Conservation (phyloP, 2,888 invertebrate species). For the Scaeva pyrastri region DNA sequence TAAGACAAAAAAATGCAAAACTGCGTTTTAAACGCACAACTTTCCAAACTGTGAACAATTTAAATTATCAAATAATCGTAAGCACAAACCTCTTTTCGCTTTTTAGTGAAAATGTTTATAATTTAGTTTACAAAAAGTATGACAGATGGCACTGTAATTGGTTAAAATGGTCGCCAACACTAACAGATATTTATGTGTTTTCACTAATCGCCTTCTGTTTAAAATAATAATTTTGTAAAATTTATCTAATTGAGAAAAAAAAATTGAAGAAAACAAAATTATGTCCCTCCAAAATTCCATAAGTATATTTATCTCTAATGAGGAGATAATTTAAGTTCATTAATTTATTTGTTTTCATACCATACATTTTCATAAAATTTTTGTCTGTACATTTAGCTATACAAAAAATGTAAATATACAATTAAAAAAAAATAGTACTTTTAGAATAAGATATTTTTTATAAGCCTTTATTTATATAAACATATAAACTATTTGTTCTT, state of each 20-base stretch:
- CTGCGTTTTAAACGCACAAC: not conserved
- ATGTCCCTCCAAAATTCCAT: not conserved
- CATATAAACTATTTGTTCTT: no score
- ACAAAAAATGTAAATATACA: no score
- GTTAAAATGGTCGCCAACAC: no score
- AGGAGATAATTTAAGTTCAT: not conserved
- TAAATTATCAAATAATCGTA: constrained; percentile 1
- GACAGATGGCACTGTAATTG: constrained; percentile 30
- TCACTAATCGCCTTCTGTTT: not conserved
- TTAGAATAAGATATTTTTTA: no score
- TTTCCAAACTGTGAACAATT: constrained; percentile 51
- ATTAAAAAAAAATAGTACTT: no score
- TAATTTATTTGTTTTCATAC: constrained; percentile 38
- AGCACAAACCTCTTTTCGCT: constrained; percentile 51
- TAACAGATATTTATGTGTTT: no score
- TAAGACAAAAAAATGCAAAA: constrained; percentile 27
- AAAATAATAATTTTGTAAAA: not conserved
- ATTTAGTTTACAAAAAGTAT: not conserved
- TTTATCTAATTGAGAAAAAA: not conserved
- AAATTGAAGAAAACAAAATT: not conserved
- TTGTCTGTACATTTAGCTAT: not conserved
- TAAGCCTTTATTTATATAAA: no score
- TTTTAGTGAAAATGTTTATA: constrained; percentile 30
- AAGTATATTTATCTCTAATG: not conserved
- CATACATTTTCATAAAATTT: not conserved